Base-by-base conservation (phyloP, 1,140 invertebrate genomes). In the Druon quercuslanigerum region DNA sequence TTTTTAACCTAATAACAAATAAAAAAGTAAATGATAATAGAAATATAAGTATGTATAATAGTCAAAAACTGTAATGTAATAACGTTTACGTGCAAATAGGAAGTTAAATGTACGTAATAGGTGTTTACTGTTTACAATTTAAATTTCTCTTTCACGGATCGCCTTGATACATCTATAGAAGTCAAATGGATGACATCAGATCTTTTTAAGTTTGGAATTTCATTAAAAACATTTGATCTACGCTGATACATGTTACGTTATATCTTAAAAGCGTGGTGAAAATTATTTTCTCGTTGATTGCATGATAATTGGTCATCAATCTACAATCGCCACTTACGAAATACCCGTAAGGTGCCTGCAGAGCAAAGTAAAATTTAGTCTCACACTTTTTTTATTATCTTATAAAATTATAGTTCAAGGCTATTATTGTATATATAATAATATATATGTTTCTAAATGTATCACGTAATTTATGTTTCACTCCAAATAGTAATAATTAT, bases 311-410 rank as follows among this genome's bases (percentile, higher is more conserved):
- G 57, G 20, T 6, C 20, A 60, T 60, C 25, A 60, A 33, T 33
- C 57, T 60, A 33, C 60, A 66, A 66, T 66, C 60, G 60, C 60
- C 33, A 40, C 60, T 33, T 33, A 66, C 25, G 14, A 66, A 40
- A 66, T 25, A 16, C 60, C 33, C 33, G 16, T 20, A 40, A 66
- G 60, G 33, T 66, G 60, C 16, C 8, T 20, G 12, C 14, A 66
- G 60, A 66, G 60, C 46, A 66, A 66, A 66, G 60, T 66, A 33
- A 66, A 66, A 66, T 66, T 66, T 40, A 40, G 33, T 46, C 40
- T 66, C 14, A 33, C 20, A 14, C 33, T 20, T 66, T 14, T 13
- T 13, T 66, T 40, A 25, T 25, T 66, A 16, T 60, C 11, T 46
- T 40, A 9, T 14, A n/a, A 17, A 17, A 56, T 40, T 16, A 66